Conservation (phyloP, 2,113 vertebrate species). For the Clinocottus analis region DNA sequence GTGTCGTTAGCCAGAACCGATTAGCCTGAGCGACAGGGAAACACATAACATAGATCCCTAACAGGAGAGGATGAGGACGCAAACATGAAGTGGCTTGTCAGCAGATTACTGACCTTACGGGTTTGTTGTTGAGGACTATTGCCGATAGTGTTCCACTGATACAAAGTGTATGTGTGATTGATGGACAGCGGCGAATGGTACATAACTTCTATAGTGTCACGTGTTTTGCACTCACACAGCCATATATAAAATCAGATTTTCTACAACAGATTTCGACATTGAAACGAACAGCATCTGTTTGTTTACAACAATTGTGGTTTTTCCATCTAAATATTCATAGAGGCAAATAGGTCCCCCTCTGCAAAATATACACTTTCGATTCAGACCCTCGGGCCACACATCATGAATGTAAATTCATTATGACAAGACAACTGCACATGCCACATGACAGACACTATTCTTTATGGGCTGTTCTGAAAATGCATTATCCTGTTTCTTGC, state of each 20-base stretch:
- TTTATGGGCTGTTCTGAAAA: conserved; percentile 35
- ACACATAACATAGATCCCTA: conserved; percentile 44
- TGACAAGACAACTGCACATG: conserved; percentile 48
- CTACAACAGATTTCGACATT: conserved; percentile 24
- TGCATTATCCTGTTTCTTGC: conserved; percentile 54
- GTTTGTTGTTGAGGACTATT: not conserved
- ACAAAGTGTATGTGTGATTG: not conserved
- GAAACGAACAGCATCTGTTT: conserved; percentile 38
- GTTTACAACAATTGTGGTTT: conserved; percentile 41
- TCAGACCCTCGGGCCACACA: conserved; percentile 30
- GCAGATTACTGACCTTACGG: conserved; percentile 2
- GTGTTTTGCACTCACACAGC: conserved; percentile 15
- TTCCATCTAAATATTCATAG: conserved; percentile 39
- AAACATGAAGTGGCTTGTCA: conserved; percentile 19
- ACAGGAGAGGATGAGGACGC: conserved; percentile 45
- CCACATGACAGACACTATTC: conserved; percentile 35
- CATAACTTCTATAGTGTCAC: not conserved
- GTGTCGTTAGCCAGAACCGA: conserved; percentile 46
- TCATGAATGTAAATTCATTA: conserved; percentile 46
- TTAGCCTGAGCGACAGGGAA: conserved; percentile 42
- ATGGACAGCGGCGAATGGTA: conserved; percentile 9
- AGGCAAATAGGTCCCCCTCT: conserved; percentile 24
- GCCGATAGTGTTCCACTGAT: conserved; percentile 19
- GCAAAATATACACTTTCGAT: conserved; percentile 42
- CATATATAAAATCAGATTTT: conserved; percentile 26